Conservation (phyloP, 2,797 vertebrate genomes). For the Nothura maculosa region DNA sequence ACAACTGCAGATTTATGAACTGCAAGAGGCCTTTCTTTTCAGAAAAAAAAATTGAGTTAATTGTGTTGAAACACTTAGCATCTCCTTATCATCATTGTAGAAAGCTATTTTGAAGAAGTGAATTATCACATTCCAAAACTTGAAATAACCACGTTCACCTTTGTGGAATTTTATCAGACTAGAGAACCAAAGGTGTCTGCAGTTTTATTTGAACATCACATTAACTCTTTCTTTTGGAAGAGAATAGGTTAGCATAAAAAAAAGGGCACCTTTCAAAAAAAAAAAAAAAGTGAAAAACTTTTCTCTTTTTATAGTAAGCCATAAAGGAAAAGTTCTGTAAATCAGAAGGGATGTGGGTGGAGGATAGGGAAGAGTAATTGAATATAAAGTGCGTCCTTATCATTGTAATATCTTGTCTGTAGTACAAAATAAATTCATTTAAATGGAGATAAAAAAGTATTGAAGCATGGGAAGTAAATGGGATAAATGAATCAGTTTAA, state of each 20-base stretch:
- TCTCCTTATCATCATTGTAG: background rate
- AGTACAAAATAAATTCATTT: background rate
- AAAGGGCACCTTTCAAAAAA: accelerated
- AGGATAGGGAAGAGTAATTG: accelerated
- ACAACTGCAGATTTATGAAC: background rate
- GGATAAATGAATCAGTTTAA: background rate
- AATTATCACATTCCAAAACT: background rate
- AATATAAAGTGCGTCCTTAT: background rate
- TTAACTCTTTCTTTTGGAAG: background rate
- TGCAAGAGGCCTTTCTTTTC: background rate
- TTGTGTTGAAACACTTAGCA: background rate
- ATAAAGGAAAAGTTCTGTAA: background rate
- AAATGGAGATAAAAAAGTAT: background rate
- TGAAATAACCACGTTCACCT: background rate
- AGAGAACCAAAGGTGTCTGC: background rate
- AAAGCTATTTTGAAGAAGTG: background rate
- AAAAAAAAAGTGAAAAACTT: too few relatives aligned
- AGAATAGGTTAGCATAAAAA: background rate
- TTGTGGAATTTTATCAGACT: background rate
- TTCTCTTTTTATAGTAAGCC: background rate
- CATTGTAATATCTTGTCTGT: background rate
- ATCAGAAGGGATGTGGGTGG: background rate
- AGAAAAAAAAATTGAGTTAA: background rate
- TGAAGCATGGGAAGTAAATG: background rate
- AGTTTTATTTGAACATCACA: background rate